Evolutionary conservation across 2,113 vertebrate genomes (phyloP).

Genomic region (Philantomba maxwellii): DNA sequence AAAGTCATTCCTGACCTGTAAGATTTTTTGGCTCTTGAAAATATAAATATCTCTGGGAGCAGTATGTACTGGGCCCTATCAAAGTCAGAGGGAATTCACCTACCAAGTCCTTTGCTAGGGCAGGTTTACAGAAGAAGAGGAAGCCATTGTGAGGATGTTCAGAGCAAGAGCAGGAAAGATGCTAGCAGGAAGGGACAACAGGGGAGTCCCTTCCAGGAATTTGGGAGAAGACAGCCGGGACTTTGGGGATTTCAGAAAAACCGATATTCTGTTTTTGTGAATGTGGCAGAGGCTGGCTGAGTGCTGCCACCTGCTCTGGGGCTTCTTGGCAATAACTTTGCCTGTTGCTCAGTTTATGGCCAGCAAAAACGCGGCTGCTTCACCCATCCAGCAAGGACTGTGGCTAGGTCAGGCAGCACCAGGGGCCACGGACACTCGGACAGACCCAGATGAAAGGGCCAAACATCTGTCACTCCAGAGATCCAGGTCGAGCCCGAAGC

Average conservation of each 20-base stretch:
- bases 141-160: neutral
- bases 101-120: neutral
- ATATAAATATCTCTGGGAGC: neutral
- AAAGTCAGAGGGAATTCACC: neutral
- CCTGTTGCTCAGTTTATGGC: neutral
- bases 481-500: neutral
- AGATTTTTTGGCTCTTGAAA: neutral
- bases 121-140: neutral
- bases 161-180: neutral
- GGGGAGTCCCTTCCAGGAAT: neutral
- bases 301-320: neutral
- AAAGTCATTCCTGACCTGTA: neutral
- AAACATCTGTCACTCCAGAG: neutral
- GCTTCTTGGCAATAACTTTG: neutral
- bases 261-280: neutral
- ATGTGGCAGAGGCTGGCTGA: neutral
- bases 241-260: neutral
- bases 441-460: neutral
- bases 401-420: neutral
- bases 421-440: neutral
- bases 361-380: neutral
- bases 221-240: neutral
- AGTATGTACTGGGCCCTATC: neutral
- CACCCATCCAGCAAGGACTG: neutral
- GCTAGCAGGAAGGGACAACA: neutral